Conservation (phyloP, 2,797 vertebrate species). For the Sparus aurata region DNA sequence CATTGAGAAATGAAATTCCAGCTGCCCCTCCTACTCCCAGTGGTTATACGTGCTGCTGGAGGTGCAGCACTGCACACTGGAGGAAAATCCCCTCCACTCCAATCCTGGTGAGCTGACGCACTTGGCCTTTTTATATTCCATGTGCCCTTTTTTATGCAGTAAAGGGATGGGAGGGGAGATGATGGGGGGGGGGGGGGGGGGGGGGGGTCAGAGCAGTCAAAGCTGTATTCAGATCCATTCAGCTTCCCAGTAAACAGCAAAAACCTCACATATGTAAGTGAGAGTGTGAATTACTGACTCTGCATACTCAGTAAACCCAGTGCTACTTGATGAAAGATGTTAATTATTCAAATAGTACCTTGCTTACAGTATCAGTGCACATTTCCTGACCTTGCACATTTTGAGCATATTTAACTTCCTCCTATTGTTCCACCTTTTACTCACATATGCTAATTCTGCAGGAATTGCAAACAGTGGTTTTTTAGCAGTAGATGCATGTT, state of each 20-base stretch:
- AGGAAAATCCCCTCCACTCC: constrained; percentile 74
- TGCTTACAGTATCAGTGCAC: constrained; percentile 41
- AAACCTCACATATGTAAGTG: neutral
- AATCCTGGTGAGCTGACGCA: constrained; percentile 71
- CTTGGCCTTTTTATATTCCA: constrained; percentile 74
- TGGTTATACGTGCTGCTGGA: constrained; percentile 67
- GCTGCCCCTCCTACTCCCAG: constrained; percentile 70
- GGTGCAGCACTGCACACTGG: constrained; percentile 62
- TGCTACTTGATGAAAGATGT: constrained; percentile 53
- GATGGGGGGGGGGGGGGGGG: constrained; percentile 19
- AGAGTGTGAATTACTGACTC: constrained; percentile 22
- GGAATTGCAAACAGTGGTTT: constrained; percentile 47
- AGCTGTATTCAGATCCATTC: constrained; percentile 46
- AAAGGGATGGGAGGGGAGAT: constrained; percentile 42
- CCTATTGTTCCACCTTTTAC: constrained; percentile 52
- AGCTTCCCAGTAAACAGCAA: constrained; percentile 32
- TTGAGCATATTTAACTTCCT: constrained; percentile 49
- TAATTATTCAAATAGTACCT: constrained; percentile 62
- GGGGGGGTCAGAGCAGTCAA: constrained; percentile 40
- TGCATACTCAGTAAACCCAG: constrained; percentile 37
- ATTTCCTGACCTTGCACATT: constrained; percentile 64
- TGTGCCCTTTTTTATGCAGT: constrained; percentile 44
- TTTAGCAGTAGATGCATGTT: constrained; percentile 25
- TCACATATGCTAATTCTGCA: constrained; percentile 60
- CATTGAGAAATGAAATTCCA: constrained; percentile 79